These are phyloP conservation scores for Alviniconcha marisindica DNA, from an alignment of 1,140 invertebrate genomes.

Conservation along the genomic window DNA sequence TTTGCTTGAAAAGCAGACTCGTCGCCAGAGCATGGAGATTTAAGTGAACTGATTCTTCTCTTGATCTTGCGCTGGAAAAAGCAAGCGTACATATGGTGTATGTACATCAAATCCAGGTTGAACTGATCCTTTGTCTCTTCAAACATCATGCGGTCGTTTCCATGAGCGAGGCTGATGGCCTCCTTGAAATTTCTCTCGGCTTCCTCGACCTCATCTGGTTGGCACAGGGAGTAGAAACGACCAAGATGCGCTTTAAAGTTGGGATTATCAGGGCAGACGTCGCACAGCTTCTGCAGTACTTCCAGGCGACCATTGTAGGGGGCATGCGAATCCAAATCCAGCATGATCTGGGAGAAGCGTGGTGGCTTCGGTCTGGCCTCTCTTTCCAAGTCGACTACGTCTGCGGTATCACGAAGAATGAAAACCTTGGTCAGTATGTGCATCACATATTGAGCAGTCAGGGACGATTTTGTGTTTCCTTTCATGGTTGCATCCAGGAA, in stretches of 20 bases:
- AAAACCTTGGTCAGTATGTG: constrained; percentile 46
- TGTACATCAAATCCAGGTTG: constrained; percentile 42
- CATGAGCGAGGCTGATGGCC: constrained; percentile 41
- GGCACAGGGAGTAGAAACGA: constrained; percentile 48
- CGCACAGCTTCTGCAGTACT: constrained; percentile 42
- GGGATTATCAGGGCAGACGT: constrained; percentile 51
- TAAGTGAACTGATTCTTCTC: constrained; percentile 20
- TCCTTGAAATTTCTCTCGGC: constrained; percentile 47
- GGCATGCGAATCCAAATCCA: constrained; percentile 43
- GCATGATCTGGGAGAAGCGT: constrained; percentile 45
- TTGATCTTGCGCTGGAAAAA: constrained; percentile 33
- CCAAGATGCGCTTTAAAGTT: constrained; percentile 55
- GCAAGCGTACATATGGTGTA: constrained; percentile 55
- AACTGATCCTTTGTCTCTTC: constrained; percentile 30
- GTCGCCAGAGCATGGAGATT: neutral
- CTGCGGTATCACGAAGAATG: constrained; percentile 48
- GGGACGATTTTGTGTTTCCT: constrained; percentile 7
- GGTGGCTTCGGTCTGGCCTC: constrained; percentile 8
- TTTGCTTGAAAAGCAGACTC: neutral
- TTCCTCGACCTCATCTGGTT: constrained; percentile 46
- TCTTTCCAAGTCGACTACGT: constrained; percentile 40
- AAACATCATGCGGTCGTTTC: neutral
- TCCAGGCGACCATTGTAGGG: constrained; percentile 49
- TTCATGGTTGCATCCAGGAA: constrained; percentile 42
- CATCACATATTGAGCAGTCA: constrained; percentile 35